A percentile compares a stretch with the other conserved stretches of the same genome.
These are phyloP conservation scores for Sapayoa aenigma DNA, from an alignment of 2,113 vertebrate species.

Conservation along the genomic window DNA sequence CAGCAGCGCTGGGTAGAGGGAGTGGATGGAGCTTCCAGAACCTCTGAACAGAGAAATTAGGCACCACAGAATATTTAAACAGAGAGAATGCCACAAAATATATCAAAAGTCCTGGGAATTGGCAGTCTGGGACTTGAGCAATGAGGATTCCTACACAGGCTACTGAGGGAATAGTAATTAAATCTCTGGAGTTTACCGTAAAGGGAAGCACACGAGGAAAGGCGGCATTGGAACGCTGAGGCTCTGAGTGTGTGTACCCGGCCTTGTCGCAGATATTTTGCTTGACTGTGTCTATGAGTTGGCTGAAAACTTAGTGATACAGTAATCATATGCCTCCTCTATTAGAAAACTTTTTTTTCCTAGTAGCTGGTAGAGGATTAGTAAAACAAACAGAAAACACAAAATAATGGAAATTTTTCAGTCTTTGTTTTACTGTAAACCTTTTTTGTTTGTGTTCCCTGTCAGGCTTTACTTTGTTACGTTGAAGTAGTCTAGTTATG, in stretches of 20 bases:
- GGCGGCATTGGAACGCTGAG: neutral
- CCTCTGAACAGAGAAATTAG: neutral
- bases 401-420: neutral
- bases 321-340: accelerated
- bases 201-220: neutral
- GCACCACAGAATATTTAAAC: accelerated
- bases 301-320: neutral
- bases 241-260: neutral
- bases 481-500: neutral
- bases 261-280: neutral
- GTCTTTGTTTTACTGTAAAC: neutral
- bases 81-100: neutral
- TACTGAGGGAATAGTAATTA: neutral
- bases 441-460: neutral
- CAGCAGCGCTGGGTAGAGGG: accelerated
- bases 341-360: neutral
- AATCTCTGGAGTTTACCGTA: accelerated
- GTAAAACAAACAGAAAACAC: neutral
- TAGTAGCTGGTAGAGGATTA: neutral
- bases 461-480: neutral
- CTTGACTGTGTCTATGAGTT: neutral
- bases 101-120: neutral
- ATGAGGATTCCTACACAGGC: neutral
- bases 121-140: neutral
- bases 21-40: neutral